phyloP scores from a whole-genome alignment of 2,113 vertebrate genomes.

The Tauraco erythrolophus region DNA sequence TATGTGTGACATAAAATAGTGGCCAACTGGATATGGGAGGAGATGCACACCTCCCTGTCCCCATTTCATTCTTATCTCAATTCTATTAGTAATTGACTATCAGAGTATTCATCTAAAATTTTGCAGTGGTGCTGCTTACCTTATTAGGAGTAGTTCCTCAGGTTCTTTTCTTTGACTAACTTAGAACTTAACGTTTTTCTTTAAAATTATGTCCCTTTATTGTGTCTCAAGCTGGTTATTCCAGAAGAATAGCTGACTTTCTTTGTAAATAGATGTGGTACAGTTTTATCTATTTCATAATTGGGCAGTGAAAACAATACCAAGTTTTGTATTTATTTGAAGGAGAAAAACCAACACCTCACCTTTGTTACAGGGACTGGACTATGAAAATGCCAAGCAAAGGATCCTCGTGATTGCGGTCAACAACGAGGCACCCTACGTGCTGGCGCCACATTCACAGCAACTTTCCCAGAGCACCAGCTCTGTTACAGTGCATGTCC shows the following conservation, averaged over 20 bases:
- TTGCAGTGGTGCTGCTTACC: not conserved
- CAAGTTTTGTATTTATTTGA: not conserved
- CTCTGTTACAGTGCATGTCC: constrained; percentile 77
- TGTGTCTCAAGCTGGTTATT: not conserved
- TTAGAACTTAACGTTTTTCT: not conserved
- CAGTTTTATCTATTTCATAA: not conserved
- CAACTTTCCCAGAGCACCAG: constrained; percentile 68
- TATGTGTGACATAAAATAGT: not conserved
- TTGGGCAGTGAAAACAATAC: not conserved
- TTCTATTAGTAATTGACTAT: not conserved
- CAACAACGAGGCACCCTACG: constrained; percentile 81
- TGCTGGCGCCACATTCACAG: constrained; percentile 55
- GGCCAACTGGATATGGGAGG: not conserved
- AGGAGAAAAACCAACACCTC: not conserved
- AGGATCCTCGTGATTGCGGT: constrained; percentile 80
- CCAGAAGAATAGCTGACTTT: not conserved
- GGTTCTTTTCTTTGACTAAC: not conserved
- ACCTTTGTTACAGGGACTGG: constrained; percentile 77
- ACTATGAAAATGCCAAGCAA: constrained; percentile 77
- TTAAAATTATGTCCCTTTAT: not conserved
- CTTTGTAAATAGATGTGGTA: not conserved
- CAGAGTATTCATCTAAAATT: not conserved
- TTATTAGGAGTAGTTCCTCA: not conserved
- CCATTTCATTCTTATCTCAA: not conserved
- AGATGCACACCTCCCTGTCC: not conserved